These are phyloP conservation scores for Agonum fuliginosum DNA, from an alignment of 2,888 invertebrate genomes.

Conservation along the genomic window DNA sequence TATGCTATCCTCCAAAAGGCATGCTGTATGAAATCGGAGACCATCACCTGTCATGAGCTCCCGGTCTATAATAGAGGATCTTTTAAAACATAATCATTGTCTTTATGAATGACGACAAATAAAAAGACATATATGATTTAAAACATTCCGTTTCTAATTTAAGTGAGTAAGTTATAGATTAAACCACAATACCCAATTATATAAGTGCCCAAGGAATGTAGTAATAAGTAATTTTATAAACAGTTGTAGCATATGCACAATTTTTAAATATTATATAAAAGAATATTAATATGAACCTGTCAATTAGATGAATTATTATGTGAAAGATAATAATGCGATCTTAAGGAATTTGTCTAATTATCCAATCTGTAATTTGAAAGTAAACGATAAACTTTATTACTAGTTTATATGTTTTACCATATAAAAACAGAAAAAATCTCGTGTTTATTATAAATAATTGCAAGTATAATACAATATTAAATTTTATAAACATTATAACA, in stretches of 20 bases:
- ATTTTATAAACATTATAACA: conserved; percentile 28
- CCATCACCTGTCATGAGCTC: too few species aligned
- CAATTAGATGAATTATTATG: conserved; percentile 8
- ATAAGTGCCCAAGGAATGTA: too few species aligned
- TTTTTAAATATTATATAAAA: background rate
- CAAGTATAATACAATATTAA: conserved; percentile 16
- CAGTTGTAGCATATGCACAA: background rate
- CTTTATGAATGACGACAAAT: too few species aligned
- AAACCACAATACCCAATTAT: too few species aligned
- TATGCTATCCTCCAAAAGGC: too few species aligned
- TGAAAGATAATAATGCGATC: conserved; percentile 9
- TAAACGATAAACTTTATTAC: conserved; percentile 33
- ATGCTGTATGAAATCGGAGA: too few species aligned
- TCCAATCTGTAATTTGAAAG: conserved; percentile 31
- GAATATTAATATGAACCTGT: background rate
- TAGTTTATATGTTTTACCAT: background rate
- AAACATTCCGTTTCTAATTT: too few species aligned
- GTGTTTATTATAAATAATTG: conserved; percentile 15
- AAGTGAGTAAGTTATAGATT: too few species aligned
- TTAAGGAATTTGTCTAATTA: conserved; percentile 21
- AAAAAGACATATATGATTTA: too few species aligned
- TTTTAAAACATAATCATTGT: too few species aligned
- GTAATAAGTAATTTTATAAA: background rate
- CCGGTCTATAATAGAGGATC: too few species aligned
- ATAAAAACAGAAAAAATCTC: background rate